These are phyloP conservation scores for Todus mexicanus DNA, from an alignment of 2,797 vertebrate species.

Conservation along the genomic window DNA sequence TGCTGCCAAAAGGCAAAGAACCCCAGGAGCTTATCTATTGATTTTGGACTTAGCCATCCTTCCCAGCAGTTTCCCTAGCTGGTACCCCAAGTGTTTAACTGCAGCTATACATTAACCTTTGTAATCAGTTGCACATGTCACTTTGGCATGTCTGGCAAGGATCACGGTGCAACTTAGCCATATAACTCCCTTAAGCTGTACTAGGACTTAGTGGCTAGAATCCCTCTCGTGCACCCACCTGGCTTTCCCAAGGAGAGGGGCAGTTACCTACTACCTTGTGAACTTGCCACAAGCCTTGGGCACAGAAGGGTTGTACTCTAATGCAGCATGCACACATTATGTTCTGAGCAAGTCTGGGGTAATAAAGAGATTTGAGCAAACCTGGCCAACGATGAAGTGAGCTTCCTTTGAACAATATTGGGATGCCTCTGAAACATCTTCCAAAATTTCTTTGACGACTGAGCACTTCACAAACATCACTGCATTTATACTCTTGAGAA, in stretches of 20 bases:
- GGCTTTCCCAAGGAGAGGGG: background rate
- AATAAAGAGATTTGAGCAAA: background rate
- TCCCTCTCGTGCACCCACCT: background rate
- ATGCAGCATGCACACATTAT: background rate
- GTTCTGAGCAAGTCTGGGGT: background rate
- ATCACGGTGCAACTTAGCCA: background rate
- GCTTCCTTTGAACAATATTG: background rate
- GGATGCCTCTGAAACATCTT: background rate
- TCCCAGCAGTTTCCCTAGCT: background rate
- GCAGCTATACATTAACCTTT: background rate
- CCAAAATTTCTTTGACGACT: background rate
- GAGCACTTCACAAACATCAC: background rate
- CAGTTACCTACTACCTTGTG: background rate
- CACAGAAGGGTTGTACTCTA: background rate
- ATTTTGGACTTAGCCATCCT: background rate
- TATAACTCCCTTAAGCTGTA: background rate
- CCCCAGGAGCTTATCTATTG: background rate
- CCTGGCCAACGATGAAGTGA: background rate
- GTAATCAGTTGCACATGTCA: background rate
- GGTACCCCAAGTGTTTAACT: background rate
- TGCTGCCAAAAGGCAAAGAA: background rate
- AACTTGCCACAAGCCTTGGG: background rate
- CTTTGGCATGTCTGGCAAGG: background rate
- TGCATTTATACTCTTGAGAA: background rate
- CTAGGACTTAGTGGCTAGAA: background rate